phyloP scores from a whole-genome alignment of 2,113 vertebrate genomes.

The Aegithalos caudatus region DNA sequence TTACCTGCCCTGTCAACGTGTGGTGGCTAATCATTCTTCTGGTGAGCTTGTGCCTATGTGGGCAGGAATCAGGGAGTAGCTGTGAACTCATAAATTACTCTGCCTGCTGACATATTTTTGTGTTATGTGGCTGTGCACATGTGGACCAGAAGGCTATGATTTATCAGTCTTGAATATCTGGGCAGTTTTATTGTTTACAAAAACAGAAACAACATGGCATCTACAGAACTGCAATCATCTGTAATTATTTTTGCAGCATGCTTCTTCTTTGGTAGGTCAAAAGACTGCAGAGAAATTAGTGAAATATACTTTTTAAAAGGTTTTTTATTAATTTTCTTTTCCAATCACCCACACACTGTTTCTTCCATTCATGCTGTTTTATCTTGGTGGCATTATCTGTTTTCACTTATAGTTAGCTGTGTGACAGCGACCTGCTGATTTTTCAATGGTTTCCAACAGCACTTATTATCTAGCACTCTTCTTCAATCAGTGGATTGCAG shows the following conservation, averaged over 20 bases:
- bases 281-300: not conserved
- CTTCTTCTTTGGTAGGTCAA: not conserved
- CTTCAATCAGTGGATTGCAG: conserved; percentile 7
- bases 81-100: not conserved
- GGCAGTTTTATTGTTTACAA: not conserved
- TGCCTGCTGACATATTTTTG: not conserved
- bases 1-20: not conserved
- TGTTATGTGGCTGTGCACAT: not conserved
- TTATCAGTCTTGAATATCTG: not conserved
- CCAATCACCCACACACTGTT: not conserved
- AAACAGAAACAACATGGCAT: not conserved
- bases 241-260: not conserved
- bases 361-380: not conserved
- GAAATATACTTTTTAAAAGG: not conserved
- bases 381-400: not conserved
- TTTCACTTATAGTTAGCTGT: not conserved
- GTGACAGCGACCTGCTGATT: conserved; percentile 15
- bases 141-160: not conserved
- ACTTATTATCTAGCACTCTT: conserved; percentile 18
- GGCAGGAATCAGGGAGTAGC: not conserved
- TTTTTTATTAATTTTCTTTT: not conserved
- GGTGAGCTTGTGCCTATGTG: not conserved
- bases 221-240: not conserved
- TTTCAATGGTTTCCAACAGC: conserved; percentile 24
- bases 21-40: not conserved